Evolutionary conservation across 1,140 invertebrate genomes (phyloP).

Genomic region (Propsilocerus akamusi): DNA sequence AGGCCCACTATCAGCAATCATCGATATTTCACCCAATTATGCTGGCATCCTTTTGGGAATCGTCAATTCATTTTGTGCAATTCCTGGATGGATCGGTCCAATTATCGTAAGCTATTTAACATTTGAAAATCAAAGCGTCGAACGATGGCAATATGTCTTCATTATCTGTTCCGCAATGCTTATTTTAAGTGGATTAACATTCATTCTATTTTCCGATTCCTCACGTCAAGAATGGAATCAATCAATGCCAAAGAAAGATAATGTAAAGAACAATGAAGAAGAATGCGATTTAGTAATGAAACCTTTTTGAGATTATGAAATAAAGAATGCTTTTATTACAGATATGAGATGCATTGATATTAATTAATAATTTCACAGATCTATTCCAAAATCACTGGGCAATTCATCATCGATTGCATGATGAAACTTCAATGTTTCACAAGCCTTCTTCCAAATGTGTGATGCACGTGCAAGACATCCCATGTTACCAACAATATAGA

Average conservation of each 20-base stretch:
- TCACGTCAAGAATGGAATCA: conserved; percentile 36
- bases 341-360: background rate
- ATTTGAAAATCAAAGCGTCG: conserved; percentile 33
- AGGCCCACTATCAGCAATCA: conserved; percentile 31
- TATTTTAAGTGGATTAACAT: conserved; percentile 24
- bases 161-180: conserved; percentile 28
- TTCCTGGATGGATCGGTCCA: conserved; percentile 29
- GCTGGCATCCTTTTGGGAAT: conserved; percentile 30
- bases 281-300: background rate
- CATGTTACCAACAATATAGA: conserved; percentile 47
- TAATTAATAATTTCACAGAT: background rate
- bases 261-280: background rate
- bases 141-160: conserved; percentile 36
- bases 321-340: background rate
- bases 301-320: no score
- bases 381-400: conserved; percentile 26
- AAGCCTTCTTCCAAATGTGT: conserved; percentile 32
- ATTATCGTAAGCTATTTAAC: conserved; percentile 30
- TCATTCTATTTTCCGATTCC: conserved; percentile 29
- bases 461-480: conserved; percentile 29
- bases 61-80: conserved; percentile 22
- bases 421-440: conserved; percentile 23
- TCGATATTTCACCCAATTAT: conserved; percentile 41
- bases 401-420: conserved; percentile 25
- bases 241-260: background rate